phyloP scores from a whole-genome alignment of 2,797 vertebrate genomes.

The Pseudotriccus pelzelni region DNA sequence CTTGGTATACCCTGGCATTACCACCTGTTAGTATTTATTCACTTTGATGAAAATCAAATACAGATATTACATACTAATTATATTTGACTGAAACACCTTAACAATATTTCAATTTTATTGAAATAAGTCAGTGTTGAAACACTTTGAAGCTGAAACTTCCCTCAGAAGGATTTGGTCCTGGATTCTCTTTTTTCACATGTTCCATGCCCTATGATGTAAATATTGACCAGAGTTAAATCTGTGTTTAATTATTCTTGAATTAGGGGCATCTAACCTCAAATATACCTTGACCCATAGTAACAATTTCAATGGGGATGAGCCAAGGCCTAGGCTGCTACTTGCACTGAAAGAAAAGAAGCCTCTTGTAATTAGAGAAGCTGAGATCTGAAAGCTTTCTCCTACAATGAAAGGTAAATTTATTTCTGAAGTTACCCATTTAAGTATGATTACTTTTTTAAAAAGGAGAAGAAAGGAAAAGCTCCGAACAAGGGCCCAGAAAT shows the following conservation, averaged over 20 bases:
- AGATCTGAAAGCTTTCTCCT: background rate
- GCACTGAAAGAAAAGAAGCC: background rate
- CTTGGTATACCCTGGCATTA: background rate
- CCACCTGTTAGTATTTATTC: background rate
- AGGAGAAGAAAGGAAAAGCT: background rate
- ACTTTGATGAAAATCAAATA: background rate
- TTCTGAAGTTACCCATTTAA: background rate
- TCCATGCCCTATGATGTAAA: background rate
- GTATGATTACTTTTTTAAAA: background rate
- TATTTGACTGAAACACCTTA: background rate
- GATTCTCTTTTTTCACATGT: background rate
- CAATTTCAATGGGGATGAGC: accelerated
- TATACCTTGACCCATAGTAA: background rate
- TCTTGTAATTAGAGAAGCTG: background rate
- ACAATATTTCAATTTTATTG: background rate
- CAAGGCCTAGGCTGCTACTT: background rate
- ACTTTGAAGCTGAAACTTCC: background rate
- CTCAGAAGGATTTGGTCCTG: background rate
- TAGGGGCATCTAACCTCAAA: background rate
- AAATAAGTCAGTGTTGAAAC: background rate
- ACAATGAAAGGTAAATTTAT: background rate
- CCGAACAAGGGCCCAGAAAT: background rate
- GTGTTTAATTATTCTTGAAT: background rate
- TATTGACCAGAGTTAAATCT: background rate
- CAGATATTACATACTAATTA: background rate